Evolutionary conservation across 2,888 invertebrate genomes (phyloP).

Genomic region (Pandemis cinnamomeana): DNA sequence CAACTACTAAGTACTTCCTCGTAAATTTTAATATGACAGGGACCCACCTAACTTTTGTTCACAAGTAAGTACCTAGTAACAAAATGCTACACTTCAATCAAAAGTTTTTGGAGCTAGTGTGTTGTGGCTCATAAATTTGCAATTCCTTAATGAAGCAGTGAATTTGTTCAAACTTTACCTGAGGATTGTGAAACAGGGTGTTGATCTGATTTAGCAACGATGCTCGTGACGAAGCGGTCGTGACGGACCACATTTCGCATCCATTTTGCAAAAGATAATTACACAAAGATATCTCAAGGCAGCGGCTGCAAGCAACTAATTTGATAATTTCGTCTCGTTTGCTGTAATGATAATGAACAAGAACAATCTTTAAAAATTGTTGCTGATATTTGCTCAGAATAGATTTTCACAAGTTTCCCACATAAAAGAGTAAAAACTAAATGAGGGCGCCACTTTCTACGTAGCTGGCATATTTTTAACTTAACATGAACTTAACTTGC

Average conservation of each 20-base stretch:
- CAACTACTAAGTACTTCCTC: too few relatives aligned
- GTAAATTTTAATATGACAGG: too few relatives aligned
- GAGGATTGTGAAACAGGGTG: constrained; percentile 26
- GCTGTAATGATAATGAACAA: constrained; percentile 9
- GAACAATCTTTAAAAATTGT: constrained; percentile 26
- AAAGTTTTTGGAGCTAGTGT: neutral
- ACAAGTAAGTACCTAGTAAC: too few relatives aligned
- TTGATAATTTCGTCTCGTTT: constrained; percentile 36
- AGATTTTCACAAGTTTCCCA: too few relatives aligned
- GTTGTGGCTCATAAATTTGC: neutral
- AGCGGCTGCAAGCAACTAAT: constrained; percentile 32
- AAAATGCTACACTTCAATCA: too few relatives aligned
- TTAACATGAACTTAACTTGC: too few relatives aligned
- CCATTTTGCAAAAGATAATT: constrained; percentile 61
- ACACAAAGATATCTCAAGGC: constrained; percentile 50
- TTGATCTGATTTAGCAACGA: constrained; percentile 37
- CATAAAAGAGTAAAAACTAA: too few relatives aligned
- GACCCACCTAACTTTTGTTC: too few relatives aligned
- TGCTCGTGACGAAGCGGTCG: constrained; percentile 50
- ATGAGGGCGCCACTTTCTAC: too few relatives aligned
- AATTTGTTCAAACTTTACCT: constrained; percentile 4
- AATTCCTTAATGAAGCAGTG: constrained; percentile 1
- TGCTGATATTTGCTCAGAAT: neutral
- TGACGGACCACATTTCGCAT: constrained; percentile 55
- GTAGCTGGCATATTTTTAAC: too few relatives aligned